These are phyloP conservation scores for Tenthredo scrophulariae DNA, from an alignment of 2,888 invertebrate genomes.

Conservation along the genomic window DNA sequence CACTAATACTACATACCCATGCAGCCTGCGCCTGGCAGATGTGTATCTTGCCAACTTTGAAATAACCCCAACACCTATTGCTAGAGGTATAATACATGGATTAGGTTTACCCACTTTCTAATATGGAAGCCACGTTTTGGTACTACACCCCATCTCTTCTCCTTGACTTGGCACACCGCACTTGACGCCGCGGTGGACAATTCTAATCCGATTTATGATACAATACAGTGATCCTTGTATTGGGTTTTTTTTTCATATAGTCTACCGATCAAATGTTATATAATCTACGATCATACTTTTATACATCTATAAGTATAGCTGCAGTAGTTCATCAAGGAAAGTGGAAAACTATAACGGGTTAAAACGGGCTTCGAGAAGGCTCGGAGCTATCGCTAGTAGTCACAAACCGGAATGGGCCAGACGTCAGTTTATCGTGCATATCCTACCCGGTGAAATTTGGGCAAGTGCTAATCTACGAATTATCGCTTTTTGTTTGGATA, in stretches of 20 bases:
- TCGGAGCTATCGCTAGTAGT: neutral
- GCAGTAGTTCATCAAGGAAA: neutral
- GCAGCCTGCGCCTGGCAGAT: constrained; percentile 67
- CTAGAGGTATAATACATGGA: neutral
- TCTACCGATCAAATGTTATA: neutral
- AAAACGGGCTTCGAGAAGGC: neutral
- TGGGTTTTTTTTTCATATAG: neutral
- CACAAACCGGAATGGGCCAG: neutral
- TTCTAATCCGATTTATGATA: neutral
- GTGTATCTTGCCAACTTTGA: constrained; percentile 59
- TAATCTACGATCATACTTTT: neutral
- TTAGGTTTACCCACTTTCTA: constrained; percentile 71
- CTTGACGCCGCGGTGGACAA: constrained; percentile 16
- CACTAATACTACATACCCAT: constrained; percentile 19
- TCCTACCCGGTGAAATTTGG: neutral
- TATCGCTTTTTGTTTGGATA: too few relatives aligned
- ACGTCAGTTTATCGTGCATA: neutral
- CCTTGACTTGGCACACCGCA: neutral
- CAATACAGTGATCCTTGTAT: neutral
- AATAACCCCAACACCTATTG: constrained; percentile 50
- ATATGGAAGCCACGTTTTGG: constrained; percentile 79
- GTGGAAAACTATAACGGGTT: neutral
- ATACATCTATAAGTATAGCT: neutral
- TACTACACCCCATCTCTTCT: constrained; percentile 69
- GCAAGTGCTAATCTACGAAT: too few relatives aligned